A percentile compares a stretch with the other conserved stretches of the same genome.
Conservation (phyloP, 2,797 vertebrate genomes). For the Micrastur ruficollis region DNA sequence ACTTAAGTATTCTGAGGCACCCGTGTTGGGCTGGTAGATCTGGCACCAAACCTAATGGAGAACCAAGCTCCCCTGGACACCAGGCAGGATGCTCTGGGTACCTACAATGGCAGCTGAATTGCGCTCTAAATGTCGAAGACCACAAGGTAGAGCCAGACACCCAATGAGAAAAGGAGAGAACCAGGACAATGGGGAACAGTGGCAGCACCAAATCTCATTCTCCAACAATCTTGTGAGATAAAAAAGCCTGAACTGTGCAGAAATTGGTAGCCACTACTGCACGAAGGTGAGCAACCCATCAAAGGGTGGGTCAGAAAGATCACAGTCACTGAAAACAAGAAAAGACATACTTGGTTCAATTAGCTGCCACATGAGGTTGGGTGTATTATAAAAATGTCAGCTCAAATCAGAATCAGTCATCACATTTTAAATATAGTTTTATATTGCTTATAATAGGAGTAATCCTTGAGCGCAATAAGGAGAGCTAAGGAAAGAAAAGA, state of each 20-base stretch:
- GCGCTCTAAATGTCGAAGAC: neutral
- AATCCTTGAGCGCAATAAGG: neutral
- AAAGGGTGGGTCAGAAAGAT: neutral
- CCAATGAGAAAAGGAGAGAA: neutral
- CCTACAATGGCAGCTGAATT: neutral
- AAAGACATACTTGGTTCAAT: neutral
- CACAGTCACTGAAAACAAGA: neutral
- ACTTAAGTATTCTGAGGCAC: neutral
- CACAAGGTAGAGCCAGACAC: neutral
- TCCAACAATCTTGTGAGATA: neutral
- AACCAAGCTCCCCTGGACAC: neutral
- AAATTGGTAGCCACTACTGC: neutral
- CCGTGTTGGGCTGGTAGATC: neutral
- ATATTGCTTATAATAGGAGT: neutral
- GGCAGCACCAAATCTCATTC: neutral
- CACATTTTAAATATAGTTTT: neutral
- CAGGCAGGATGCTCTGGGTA: neutral
- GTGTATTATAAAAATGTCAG: neutral
- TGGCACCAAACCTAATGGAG: neutral
- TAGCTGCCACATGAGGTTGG: neutral
- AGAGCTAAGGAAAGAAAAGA: neutral
- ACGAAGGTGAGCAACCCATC: neutral
- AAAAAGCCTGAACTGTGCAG: neutral
- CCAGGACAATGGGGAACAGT: neutral
- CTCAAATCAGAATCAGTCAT: neutral